Evolutionary conservation across 2,113 vertebrate species (phyloP).

Genomic region (Brachionichthys hirsutus): DNA sequence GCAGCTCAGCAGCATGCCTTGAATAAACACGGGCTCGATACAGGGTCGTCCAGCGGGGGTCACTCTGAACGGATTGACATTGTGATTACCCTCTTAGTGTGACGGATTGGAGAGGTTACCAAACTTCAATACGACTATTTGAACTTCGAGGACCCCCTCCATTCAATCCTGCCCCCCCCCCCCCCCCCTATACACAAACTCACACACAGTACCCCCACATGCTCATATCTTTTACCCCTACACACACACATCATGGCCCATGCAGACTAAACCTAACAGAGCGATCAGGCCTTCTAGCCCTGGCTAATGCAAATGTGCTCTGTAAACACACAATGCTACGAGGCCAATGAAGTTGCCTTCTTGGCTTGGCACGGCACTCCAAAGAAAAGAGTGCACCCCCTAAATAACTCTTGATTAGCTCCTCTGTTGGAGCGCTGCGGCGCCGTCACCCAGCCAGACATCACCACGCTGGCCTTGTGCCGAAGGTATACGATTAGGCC

Average conservation of each 20-base stretch:
- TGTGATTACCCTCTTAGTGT: conserved; percentile 73
- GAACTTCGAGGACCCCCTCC: conserved; percentile 61
- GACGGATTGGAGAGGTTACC: conserved; percentile 70
- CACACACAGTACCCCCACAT: conserved; percentile 47
- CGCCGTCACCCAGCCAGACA: conserved; percentile 12
- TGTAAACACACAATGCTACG: conserved; percentile 70
- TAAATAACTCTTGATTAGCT: conserved; percentile 47
- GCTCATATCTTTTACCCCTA: conserved; percentile 45
- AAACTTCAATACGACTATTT: conserved; percentile 70
- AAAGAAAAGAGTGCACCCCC: conserved; percentile 30
- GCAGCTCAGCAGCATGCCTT: conserved; percentile 61
- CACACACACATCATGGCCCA: conserved; percentile 42
- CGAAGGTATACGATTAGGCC: conserved; percentile 9
- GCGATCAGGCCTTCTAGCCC: conserved; percentile 67
- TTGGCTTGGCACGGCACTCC: conserved; percentile 9
- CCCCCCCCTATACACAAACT: conserved; percentile 47
- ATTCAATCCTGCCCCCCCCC: conserved; percentile 53
- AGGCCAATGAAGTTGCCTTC: conserved; percentile 50
- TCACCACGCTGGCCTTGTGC: conserved; percentile 9
- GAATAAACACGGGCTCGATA: conserved; percentile 61
- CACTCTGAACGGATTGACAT: conserved; percentile 71
- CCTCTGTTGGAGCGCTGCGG: conserved; percentile 11
- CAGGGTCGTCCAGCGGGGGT: conserved; percentile 60
- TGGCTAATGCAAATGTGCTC: conserved; percentile 72
- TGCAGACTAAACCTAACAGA: conserved; percentile 52